Conservation (phyloP, 2,113 vertebrate genomes). For the Tychaedon coryphoeus region DNA sequence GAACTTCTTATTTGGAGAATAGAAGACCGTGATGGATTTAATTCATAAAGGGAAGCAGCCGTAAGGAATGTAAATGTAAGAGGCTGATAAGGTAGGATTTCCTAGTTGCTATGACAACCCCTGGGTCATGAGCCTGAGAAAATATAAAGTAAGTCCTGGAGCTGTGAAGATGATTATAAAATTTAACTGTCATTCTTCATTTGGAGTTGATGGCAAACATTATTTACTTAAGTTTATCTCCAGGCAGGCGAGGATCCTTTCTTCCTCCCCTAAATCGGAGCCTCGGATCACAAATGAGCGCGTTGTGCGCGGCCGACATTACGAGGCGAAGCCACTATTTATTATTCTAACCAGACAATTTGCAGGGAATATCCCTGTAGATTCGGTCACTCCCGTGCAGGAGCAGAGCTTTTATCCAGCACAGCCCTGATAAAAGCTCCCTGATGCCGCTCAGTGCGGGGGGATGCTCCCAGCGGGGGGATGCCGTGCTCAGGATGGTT, state of each 20-base stretch:
- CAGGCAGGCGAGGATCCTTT: constrained; percentile 68
- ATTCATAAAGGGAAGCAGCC: constrained; percentile 81
- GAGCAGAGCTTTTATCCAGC: not conserved
- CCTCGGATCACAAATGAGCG: constrained; percentile 62
- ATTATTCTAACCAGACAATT: constrained; percentile 62
- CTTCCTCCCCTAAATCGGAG: constrained; percentile 50
- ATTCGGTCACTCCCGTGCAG: constrained; percentile 19
- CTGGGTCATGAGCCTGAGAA: constrained; percentile 84
- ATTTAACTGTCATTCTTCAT: constrained; percentile 91
- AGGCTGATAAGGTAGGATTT: constrained; percentile 86
- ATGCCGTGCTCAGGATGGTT: not conserved
- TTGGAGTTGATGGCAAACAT: constrained; percentile 84
- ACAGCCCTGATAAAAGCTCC: constrained; percentile 26
- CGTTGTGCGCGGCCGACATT: constrained; percentile 39
- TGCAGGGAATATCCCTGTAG: constrained; percentile 56
- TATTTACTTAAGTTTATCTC: constrained; percentile 84
- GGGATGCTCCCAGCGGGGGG: not conserved
- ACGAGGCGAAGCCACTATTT: constrained; percentile 31
- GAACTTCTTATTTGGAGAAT: constrained; percentile 83
- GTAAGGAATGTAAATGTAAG: constrained; percentile 83
- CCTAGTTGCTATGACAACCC: constrained; percentile 88
- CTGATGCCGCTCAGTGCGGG: not conserved
- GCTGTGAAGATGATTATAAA: constrained; percentile 88
- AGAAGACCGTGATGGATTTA: constrained; percentile 81
- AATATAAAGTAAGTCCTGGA: constrained; percentile 84